Evolutionary conservation across 2,113 vertebrate species (phyloP).

Genomic region (Suricata suricatta): DNA sequence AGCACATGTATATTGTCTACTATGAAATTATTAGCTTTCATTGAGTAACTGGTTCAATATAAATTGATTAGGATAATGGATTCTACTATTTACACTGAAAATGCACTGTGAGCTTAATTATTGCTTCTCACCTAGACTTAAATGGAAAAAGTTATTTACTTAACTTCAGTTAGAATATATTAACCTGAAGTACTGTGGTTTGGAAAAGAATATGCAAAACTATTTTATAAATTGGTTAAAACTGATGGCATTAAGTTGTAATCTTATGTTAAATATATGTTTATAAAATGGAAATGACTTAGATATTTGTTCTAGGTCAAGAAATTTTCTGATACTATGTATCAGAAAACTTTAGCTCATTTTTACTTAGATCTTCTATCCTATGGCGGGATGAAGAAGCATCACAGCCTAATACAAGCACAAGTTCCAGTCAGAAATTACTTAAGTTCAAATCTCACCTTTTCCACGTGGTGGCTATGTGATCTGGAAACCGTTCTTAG

Average conservation of each 20-base stretch:
- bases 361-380: neutral
- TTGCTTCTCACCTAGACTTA: neutral
- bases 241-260: neutral
- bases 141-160: neutral
- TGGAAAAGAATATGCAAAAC: neutral
- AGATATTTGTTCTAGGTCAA: neutral
- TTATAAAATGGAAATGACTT: neutral
- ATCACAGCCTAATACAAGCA: neutral
- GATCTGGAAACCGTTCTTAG: neutral
- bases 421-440: neutral
- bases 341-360: neutral
- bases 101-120: neutral
- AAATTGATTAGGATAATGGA: neutral
- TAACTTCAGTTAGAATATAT: neutral
- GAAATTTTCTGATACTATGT: neutral
- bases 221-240: neutral
- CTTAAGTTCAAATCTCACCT: neutral
- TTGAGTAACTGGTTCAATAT: neutral
- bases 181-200: neutral
- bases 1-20: neutral
- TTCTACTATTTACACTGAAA: neutral
- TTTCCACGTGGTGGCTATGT: neutral
- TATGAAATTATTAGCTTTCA: neutral
- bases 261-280: neutral
- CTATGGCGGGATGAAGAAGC: neutral